These are phyloP conservation scores for Hucho hucho DNA, from an alignment of 2,113 vertebrate genomes.

Conservation along the genomic window DNA sequence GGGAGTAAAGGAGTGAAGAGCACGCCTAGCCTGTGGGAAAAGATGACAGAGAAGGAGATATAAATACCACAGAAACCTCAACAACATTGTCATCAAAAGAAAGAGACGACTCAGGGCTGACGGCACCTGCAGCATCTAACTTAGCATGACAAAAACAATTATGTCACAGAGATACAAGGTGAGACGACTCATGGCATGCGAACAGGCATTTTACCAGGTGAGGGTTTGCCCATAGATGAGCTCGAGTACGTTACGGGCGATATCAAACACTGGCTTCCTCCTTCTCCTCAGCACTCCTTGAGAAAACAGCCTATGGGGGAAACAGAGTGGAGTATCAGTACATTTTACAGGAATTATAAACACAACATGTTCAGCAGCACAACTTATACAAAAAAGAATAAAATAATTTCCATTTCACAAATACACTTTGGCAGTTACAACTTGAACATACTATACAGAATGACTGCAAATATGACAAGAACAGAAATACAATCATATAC, in stretches of 20 bases:
- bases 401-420: too few species aligned
- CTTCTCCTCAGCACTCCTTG: constrained; percentile 67
- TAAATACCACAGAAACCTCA: not conserved
- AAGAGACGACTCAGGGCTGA: not conserved
- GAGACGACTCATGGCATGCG: not conserved
- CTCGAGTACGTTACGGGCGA: constrained; percentile 84
- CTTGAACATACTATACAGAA: too few species aligned
- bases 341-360: not conserved
- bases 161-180: not conserved
- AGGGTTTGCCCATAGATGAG: constrained; percentile 91
- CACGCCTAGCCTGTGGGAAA: constrained; percentile 75
- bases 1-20: constrained; percentile 83
- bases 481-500: not conserved
- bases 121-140: too few species aligned
- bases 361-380: not conserved
- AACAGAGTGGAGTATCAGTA: not conserved
- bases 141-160: not conserved
- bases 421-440: too few species aligned
- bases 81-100: not conserved
- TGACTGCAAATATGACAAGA: too few species aligned
- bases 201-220: constrained; percentile 75
- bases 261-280: constrained; percentile 84
- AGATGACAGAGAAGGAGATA: not conserved
- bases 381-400: too few species aligned
- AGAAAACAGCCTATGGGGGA: constrained; percentile 70